Evolutionary conservation across 2,888 invertebrate species (phyloP).

Genomic region (Alloplasta piceator): DNA sequence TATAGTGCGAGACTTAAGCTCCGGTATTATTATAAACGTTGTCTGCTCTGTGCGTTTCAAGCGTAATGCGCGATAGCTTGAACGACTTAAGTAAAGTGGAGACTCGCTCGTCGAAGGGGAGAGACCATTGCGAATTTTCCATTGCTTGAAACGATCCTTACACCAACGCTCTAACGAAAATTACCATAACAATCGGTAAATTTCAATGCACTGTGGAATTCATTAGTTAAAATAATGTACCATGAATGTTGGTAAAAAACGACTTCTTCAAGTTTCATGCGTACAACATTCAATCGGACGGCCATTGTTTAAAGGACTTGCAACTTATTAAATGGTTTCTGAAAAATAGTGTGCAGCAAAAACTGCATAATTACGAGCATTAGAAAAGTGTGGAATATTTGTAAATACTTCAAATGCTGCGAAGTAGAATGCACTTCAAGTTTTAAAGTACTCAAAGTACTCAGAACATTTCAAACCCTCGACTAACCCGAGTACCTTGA

Average conservation of each 20-base stretch:
- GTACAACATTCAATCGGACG: background rate
- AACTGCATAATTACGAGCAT: too few species aligned
- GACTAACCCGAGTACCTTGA: too few species aligned
- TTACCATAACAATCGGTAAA: slow-evolving; percentile 2
- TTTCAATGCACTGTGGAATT: background rate
- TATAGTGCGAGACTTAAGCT: background rate
- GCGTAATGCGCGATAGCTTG: background rate
- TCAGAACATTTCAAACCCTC: too few species aligned
- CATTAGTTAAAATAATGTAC: background rate
- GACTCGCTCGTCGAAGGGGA: background rate
- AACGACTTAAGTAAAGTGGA: background rate
- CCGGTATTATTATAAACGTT: slow-evolving; percentile 25
- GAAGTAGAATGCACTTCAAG: too few species aligned
- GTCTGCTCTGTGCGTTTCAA: slow-evolving; percentile 13
- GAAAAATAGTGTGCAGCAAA: too few species aligned
- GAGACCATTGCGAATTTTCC: background rate
- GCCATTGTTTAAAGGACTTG: too few species aligned
- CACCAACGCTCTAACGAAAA: background rate
- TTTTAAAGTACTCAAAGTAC: too few species aligned
- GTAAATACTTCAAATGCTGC: too few species aligned
- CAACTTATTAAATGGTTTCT: too few species aligned
- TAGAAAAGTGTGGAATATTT: too few species aligned
- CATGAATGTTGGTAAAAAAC: background rate
- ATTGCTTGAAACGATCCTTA: background rate
- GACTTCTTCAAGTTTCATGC: background rate